Evolutionary conservation across 1,140 invertebrate species (phyloP), one percentile per base, ranked within the genome.

Genomic region (Lutraria rhynchaena): DNA sequence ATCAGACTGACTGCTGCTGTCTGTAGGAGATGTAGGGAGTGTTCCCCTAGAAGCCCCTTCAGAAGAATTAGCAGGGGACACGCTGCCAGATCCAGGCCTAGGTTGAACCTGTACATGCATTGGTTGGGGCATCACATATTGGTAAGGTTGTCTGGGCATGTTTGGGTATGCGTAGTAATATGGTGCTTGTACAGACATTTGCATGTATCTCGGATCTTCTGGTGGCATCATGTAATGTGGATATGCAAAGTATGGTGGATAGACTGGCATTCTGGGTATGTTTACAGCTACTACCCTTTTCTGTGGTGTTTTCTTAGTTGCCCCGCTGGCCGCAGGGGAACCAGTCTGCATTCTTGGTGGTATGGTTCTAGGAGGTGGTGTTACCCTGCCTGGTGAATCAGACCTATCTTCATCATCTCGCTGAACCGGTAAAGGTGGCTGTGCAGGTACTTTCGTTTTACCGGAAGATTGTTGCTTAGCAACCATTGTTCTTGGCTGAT

Each of bases 111-210:
- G 73, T n/a, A 71, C 82, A 76, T 29, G 71, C 17, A 55, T 65
- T 46, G 53, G 63, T 24, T 67, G 65, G 15, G 83, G 83, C 44
- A 83, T 22, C 35, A 81, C 60, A 71, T 85, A 86, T 31, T 51
- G 37, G 61, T 82, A 81, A 19, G 77, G 49, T 3, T 77, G 74
- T 5, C 80, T 75, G 19, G 49, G 83, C n/a, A 82, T 77, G 49
- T 70, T 44, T 0, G 77, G 71, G 51, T 74, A 76, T 29, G 74
- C 2, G 63, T 73, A 78, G 37, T 83, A 76, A 61, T 81, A 63
- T 41, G 82, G 80, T 53, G 76, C 53, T 51, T 76, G 19, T 22
- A 55, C n/a, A 35, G 60, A 24, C 33, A 80, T 60, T 2, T 49
- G 60, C 60, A 67, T 57, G 35, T 49, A 70, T 22, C 78, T 46